These are phyloP conservation scores for Epirrita christyi DNA, from an alignment of 2,888 invertebrate genomes.

Conservation along the genomic window DNA sequence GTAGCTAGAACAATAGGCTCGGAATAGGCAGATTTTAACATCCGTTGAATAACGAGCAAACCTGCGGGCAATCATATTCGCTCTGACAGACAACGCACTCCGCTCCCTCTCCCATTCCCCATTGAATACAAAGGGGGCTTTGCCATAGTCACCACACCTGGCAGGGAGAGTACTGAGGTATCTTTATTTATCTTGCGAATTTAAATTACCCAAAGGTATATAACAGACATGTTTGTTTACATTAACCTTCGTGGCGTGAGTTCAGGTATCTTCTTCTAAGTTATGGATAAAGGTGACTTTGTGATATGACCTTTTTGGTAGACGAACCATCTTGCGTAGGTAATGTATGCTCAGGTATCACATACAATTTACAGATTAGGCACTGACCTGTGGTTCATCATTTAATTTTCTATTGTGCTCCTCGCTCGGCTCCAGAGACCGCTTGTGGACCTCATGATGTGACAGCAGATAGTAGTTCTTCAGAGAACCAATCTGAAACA, in stretches of 20 bases:
- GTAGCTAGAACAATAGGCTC: too few species aligned
- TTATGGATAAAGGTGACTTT: neutral
- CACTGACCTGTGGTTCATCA: conserved; percentile 85
- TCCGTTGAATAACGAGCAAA: too few species aligned
- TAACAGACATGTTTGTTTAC: conserved; percentile 9
- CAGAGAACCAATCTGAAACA: conserved; percentile 95
- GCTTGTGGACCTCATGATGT: conserved; percentile 93
- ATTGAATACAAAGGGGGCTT: too few species aligned
- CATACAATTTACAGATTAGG: neutral
- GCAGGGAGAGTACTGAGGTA: too few species aligned
- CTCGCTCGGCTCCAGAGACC: conserved; percentile 91
- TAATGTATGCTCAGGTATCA: too few species aligned
- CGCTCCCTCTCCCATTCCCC: too few species aligned
- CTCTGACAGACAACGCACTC: too few species aligned
- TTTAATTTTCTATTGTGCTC: conserved; percentile 91
- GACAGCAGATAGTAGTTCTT: conserved; percentile 94
- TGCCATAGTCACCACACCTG: too few species aligned
- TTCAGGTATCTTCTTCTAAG: neutral
- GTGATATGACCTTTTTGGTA: neutral
- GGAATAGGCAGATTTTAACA: too few species aligned
- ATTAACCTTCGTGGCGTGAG: neutral
- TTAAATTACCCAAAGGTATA: conserved; percentile 7
- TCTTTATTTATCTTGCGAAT: conserved; percentile 12
- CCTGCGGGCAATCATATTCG: too few species aligned
- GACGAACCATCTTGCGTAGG: too few species aligned